Conservation (phyloP, 2,113 vertebrate species). For the Calonectris borealis region DNA sequence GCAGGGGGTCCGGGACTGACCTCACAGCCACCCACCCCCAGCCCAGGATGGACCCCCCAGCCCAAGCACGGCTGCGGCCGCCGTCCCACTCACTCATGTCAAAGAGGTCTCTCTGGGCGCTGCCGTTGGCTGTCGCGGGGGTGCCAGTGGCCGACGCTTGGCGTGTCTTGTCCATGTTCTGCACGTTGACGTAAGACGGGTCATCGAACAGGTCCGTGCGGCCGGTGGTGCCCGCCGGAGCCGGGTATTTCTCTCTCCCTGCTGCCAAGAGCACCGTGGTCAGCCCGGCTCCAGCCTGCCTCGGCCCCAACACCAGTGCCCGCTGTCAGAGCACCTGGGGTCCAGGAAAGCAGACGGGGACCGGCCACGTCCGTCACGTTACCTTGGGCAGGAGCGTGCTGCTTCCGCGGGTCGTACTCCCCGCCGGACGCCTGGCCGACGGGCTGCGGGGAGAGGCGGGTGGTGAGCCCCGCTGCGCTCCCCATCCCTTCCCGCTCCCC, state of each 20-base stretch:
- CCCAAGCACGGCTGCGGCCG: rapidly evolving
- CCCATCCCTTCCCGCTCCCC: not conserved
- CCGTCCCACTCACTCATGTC: constrained; percentile 87
- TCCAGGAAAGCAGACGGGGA: rapidly evolving
- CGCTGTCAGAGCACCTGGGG: rapidly evolving
- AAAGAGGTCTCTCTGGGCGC: constrained; percentile 87
- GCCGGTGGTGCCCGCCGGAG: not conserved
- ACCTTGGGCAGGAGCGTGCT: constrained; percentile 66
- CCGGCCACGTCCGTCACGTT: rapidly evolving
- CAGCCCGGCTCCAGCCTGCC: not conserved
- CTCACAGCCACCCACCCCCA: not conserved
- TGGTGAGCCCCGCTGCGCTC: not conserved
- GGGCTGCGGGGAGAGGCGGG: constrained; percentile 50
- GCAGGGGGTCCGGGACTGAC: rapidly evolving
- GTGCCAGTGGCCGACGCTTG: not conserved
- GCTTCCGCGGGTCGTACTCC: constrained; percentile 69
- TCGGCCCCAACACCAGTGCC: rapidly evolving
- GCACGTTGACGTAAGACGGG: constrained; percentile 94
- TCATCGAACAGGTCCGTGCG: constrained; percentile 88
- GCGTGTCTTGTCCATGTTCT: constrained; percentile 85
- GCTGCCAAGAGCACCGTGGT: not conserved
- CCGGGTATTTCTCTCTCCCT: constrained; percentile 38
- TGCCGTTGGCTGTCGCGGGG: constrained; percentile 80
- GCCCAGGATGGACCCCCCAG: not conserved
- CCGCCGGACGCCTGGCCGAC: constrained; percentile 61